A percentile compares a stretch with the other conserved stretches of the same genome.
These are phyloP conservation scores for Galemys pyrenaicus DNA, from an alignment of 2,113 vertebrate species.

Conservation along the genomic window DNA sequence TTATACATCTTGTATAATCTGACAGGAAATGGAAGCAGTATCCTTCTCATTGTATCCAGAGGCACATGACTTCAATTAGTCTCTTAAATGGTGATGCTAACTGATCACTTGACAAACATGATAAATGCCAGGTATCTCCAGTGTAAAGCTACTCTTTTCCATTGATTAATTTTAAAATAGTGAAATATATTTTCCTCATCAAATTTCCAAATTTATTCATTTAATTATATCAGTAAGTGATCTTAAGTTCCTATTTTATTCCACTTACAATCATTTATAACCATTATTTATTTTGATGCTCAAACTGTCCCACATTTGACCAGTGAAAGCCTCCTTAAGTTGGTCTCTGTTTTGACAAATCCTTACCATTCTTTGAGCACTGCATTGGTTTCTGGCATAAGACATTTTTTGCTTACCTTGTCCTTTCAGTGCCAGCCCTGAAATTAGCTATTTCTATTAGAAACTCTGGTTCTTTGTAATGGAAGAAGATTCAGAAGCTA, in stretches of 20 bases:
- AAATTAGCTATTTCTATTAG: not conserved
- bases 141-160: not conserved
- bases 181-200: not conserved
- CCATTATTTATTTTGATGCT: constrained; percentile 11
- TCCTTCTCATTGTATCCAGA: not conserved
- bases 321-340: not conserved
- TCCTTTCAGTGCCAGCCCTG: not conserved
- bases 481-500: constrained; percentile 9
- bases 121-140: not conserved
- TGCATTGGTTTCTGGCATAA: not conserved
- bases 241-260: constrained; percentile 3
- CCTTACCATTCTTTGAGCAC: constrained; percentile 2
- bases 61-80: not conserved
- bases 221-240: not conserved
- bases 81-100: not conserved
- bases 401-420: not conserved
- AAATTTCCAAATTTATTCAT: not conserved
- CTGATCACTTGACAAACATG: not conserved
- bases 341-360: not conserved
- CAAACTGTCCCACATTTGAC: not conserved
- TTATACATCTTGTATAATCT: not conserved
- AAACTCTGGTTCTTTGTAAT: not conserved
- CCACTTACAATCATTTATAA: constrained; percentile 1
- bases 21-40: not conserved
- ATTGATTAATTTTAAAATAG: not conserved